Evolutionary conservation across 1,140 invertebrate species (phyloP).

Genomic region (Papilio polytes): DNA sequence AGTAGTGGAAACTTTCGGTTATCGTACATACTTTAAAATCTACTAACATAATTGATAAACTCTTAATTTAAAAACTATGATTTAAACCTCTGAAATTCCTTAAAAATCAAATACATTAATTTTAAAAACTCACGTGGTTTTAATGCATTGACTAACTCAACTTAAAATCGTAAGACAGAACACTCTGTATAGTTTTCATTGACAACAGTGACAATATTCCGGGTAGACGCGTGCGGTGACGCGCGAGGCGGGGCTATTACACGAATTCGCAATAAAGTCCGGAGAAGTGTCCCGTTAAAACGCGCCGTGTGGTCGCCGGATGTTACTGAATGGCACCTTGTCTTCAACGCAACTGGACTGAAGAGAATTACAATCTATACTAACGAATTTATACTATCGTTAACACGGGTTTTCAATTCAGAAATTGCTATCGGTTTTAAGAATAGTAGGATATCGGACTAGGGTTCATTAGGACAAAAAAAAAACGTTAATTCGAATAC

Average conservation of each 20-base stretch:
- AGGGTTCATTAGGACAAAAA: too few species aligned
- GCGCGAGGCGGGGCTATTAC: conserved; percentile 53
- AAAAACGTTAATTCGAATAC: too few species aligned
- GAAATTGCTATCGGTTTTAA: too few species aligned
- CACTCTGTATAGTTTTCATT: conserved; percentile 35
- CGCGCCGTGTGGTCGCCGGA: conserved; percentile 65
- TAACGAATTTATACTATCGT: not conserved
- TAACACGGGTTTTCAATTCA: too few species aligned
- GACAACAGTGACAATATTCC: conserved; percentile 53
- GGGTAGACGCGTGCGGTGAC: conserved; percentile 51
- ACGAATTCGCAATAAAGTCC: conserved; percentile 55
- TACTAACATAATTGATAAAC: not conserved
- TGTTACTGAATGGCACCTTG: conserved; percentile 36
- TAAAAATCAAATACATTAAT: not conserved
- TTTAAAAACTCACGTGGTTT: not conserved
- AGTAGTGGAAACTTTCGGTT: not conserved
- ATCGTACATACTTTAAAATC: too few species aligned
- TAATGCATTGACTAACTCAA: not conserved
- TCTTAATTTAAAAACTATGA: not conserved
- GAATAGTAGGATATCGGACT: too few species aligned
- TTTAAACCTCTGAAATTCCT: not conserved
- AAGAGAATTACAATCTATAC: not conserved
- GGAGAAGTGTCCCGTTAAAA: conserved; percentile 55
- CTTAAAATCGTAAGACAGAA: not conserved
- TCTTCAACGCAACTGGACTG: not conserved